Evolutionary conservation across 1,140 invertebrate genomes (phyloP), one percentile per base, ranked within the genome.

Genomic region (Metaphire vulgaris): DNA sequence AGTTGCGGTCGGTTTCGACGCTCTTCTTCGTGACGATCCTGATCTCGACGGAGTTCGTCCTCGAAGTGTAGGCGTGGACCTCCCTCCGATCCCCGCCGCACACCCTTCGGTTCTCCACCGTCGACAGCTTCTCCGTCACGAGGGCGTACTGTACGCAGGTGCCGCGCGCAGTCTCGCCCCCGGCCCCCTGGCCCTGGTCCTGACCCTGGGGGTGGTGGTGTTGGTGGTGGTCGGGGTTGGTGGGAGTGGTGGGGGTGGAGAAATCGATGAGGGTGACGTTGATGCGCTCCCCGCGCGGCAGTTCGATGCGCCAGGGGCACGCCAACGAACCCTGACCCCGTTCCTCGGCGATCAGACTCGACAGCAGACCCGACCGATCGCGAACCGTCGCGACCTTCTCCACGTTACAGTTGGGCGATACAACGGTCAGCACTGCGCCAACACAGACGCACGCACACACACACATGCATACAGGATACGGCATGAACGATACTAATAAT

Each of bases 221-320:
- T 41, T 29, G 30, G n/a, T 1, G 29, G 69, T n/a, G 1, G 71
- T 41, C 64, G 16, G 31, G 12, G 33, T 16, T 34, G 21, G 73
- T 65, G 32, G 16, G 69, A 69, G n/a, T 74, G 1, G 21, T 65
- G 1, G 56, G 72, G n/a, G 56, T 66, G 14, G 72, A 31, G 56
- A 77, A 74, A 72, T 77, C 72, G 71, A 69, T 31, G 14, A 77
- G 64, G 2, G 76, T 77, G n/a, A 77, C 28, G 76, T 77, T 77
- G 64, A 77, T 74, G n/a, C 65, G 70, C 71, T 74, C 71, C 29
- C 76, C 71, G 15, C 16, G 21, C 2, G 76, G 72, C 28, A 74
- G 30, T 34, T 33, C 71, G 30, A 77, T 74, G n/a, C 33, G 41
- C 76, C 76, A 77, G 26, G 76, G 76, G 66, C 76, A 77, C 26